These are phyloP conservation scores for Rhizomys pruinosus DNA, from an alignment of 2,113 vertebrate genomes.

Conservation along the genomic window DNA sequence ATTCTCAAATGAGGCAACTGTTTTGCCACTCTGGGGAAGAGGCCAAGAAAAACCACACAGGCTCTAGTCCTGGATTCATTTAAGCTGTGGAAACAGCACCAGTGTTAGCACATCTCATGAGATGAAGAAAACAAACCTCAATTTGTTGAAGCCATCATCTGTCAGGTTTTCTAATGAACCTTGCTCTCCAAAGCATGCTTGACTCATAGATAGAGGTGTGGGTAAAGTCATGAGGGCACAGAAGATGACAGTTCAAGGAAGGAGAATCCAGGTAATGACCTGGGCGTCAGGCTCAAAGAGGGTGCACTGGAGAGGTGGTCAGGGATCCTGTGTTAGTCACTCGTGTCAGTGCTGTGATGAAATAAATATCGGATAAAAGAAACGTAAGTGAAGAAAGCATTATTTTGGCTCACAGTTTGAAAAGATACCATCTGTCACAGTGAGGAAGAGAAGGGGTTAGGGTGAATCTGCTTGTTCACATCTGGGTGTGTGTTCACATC, in stretches of 20 bases:
- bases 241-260: neutral
- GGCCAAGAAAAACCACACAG: neutral
- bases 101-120: neutral
- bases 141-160: neutral
- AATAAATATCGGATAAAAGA: neutral
- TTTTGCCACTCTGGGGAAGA: constrained; percentile 55
- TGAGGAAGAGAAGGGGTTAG: neutral
- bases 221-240: neutral
- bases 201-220: neutral
- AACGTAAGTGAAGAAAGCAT: neutral
- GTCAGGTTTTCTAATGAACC: constrained; percentile 1
- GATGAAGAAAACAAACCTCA: constrained; percentile 25
- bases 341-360: neutral
- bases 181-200: neutral
- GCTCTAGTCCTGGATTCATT: neutral
- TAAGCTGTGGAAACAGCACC: neutral
- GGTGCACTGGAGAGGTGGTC: no score
- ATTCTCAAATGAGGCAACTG: neutral
- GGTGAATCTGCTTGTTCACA: neutral
- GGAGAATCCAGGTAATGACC: neutral
- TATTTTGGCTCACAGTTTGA: neutral
- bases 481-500: neutral
- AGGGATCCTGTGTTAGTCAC: neutral
- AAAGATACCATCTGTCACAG: no score
- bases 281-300: no score